Conservation (phyloP, 2,888 invertebrate species). For the Eupithecia pulchellata region DNA sequence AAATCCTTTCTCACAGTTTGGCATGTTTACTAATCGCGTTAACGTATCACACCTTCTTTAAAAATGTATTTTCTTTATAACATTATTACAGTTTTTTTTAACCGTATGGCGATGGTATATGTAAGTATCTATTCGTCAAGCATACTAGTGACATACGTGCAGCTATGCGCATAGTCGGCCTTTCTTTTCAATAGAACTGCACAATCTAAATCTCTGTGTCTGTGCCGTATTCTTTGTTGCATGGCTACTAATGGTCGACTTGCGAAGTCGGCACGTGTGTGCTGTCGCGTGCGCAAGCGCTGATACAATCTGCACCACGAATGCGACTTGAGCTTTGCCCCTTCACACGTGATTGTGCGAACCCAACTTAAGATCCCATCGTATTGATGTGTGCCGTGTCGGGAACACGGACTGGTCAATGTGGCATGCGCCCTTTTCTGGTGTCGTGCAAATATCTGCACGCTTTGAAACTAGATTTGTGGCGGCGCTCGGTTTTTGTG, state of each 20-base stretch:
- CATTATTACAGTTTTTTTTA: too few species aligned
- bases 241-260: constrained; percentile 60
- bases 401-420: constrained; percentile 47
- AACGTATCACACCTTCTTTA: neutral
- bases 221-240: constrained; percentile 57
- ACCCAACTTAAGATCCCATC: constrained; percentile 74
- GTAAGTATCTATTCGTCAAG: constrained; percentile 13
- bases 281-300: constrained; percentile 78
- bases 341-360: constrained; percentile 81
- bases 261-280: constrained; percentile 63
- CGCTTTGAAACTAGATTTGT: constrained; percentile 41
- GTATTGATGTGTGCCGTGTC: constrained; percentile 68
- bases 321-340: constrained; percentile 77
- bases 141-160: constrained; percentile 32
- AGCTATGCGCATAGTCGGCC: constrained; percentile 30
- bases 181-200: constrained; percentile 50
- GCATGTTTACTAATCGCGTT: neutral
- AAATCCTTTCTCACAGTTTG: neutral
- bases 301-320: constrained; percentile 79
- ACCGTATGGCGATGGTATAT: too few species aligned
- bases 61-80: too few species aligned
- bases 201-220: constrained; percentile 56
- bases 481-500: constrained; percentile 34
- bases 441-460: constrained; percentile 41
- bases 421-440: constrained; percentile 38